phyloP scores from a whole-genome alignment of 2,797 vertebrate species.

The Falco concolor region DNA sequence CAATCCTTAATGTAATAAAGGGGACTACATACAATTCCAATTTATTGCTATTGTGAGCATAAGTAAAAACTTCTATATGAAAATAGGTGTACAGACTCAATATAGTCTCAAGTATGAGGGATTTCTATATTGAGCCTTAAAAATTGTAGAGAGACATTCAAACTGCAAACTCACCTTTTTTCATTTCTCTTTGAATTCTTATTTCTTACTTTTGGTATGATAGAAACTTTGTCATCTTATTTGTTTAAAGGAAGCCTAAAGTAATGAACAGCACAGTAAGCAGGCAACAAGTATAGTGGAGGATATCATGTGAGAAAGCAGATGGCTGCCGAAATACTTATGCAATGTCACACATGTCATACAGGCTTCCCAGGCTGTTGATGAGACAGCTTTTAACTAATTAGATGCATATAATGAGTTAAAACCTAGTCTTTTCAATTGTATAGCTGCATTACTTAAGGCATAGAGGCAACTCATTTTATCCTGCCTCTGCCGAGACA shows the following conservation, averaged over 20 bases:
- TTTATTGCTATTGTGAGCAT: not conserved
- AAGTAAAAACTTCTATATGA: not conserved
- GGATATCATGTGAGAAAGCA: not conserved
- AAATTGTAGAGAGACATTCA: not conserved
- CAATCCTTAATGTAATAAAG: not conserved
- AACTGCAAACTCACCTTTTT: not conserved
- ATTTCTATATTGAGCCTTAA: not conserved
- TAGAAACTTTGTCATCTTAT: not conserved
- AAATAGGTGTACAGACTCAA: not conserved
- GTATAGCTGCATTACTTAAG: not conserved
- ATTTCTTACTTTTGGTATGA: not conserved
- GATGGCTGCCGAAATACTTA: not conserved
- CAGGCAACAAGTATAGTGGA: not conserved
- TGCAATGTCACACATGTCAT: not conserved
- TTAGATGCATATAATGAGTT: not conserved
- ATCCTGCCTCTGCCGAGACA: not conserved
- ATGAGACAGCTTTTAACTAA: not conserved
- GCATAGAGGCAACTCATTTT: not conserved
- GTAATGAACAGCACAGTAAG: not conserved
- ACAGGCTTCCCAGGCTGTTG: not conserved
- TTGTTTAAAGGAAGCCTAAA: not conserved
- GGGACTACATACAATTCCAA: not conserved
- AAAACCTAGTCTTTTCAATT: not conserved
- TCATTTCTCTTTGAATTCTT: not conserved
- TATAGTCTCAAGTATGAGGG: not conserved